phyloP scores from a whole-genome alignment of 2,888 invertebrate species.

The Anodontia alba region DNA sequence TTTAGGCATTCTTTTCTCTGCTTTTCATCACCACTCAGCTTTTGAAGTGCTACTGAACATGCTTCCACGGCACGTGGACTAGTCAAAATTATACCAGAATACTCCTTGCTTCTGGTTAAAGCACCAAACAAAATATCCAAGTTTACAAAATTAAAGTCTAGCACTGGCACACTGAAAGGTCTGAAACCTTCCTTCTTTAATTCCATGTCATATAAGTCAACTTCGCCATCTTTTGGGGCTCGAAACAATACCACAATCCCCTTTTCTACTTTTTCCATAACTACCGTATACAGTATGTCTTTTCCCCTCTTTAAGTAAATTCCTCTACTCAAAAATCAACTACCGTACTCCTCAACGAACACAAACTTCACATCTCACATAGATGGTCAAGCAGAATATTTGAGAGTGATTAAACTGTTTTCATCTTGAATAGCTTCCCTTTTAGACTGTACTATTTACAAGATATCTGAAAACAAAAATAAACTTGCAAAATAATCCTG shows the following conservation, averaged over 20 bases:
- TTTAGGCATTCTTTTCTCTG: constrained; percentile 9
- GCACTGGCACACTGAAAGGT: constrained; percentile 43
- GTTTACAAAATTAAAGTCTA: constrained; percentile 48
- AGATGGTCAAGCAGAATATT: no score
- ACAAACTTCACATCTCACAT: no score
- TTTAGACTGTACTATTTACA: no score
- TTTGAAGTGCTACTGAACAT: background rate
- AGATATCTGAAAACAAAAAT: no score
- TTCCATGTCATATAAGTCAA: constrained; percentile 40
- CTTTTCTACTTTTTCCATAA: background rate
- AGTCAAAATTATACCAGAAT: constrained; percentile 52
- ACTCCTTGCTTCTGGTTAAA: constrained; percentile 12
- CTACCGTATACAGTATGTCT: no score
- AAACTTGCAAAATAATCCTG: no score
- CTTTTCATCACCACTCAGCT: background rate
- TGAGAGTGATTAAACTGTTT: no score
- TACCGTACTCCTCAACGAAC: no score
- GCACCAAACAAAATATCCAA: constrained; percentile 25
- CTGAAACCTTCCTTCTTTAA: background rate
- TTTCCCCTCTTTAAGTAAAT: no score
- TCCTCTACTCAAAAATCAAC: no score
- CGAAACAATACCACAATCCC: constrained; percentile 36
- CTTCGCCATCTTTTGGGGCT: constrained; percentile 41
- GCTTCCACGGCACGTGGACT: constrained; percentile 56
- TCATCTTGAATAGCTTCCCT: no score